These are phyloP conservation scores for Manis pentadactyla DNA, from an alignment of 2,797 vertebrate species.

Conservation along the genomic window DNA sequence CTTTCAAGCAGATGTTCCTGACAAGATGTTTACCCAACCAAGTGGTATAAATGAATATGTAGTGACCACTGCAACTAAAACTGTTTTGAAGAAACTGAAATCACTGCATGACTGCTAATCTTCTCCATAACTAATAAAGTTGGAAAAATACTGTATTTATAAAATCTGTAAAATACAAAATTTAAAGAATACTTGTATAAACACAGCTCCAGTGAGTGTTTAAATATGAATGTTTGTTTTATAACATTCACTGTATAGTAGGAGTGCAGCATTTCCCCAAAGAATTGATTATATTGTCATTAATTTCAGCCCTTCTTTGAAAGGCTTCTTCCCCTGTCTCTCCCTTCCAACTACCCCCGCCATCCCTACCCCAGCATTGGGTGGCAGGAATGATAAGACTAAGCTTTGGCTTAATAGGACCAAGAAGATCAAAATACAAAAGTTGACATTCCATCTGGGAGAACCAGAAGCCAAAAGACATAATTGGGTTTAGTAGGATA, in stretches of 20 bases:
- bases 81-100: conserved; percentile 26
- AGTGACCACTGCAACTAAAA: not conserved
- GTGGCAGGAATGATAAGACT: not conserved
- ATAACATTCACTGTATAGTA: not conserved
- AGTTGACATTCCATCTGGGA: not conserved
- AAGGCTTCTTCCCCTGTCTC: not conserved
- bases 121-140: conserved; percentile 45
- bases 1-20: not conserved
- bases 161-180: conserved; percentile 24
- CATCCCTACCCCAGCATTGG: not conserved
- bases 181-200: conserved; percentile 22
- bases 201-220: not conserved
- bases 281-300: not conserved
- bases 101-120: not conserved
- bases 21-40: not conserved
- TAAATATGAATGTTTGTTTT: conserved; percentile 8
- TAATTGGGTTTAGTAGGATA: not conserved
- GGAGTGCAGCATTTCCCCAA: not conserved
- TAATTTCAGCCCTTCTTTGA: not conserved
- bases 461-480: not conserved
- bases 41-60: not conserved
- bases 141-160: conserved; percentile 19
- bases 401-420: not conserved
- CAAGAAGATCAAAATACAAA: not conserved
- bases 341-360: not conserved